These are phyloP conservation scores for Aphaenogaster rudis DNA, from an alignment of 1,140 invertebrate species.

Conservation along the genomic window DNA sequence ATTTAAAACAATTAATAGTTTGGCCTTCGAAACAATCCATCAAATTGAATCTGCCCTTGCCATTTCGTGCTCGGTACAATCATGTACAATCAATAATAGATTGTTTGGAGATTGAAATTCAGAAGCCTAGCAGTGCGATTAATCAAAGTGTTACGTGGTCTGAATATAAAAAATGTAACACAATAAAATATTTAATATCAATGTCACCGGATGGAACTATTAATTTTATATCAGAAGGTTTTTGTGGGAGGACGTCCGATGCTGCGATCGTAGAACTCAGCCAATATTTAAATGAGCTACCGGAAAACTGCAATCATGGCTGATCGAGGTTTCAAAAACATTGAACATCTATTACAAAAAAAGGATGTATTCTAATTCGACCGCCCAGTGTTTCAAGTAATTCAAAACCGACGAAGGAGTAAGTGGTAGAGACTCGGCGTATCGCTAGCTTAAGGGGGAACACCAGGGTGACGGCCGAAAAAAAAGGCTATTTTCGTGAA, in stretches of 20 bases:
- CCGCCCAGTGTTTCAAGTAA: not conserved
- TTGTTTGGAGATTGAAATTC: slow-evolving; percentile 8
- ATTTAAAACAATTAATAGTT: slow-evolving; percentile 12
- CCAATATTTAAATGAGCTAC: not conserved
- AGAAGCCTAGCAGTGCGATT: not conserved
- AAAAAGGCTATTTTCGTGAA: too few relatives aligned
- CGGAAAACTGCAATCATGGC: not conserved
- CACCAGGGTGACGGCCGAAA: too few relatives aligned
- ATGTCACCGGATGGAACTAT: not conserved
- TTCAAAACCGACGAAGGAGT: not conserved
- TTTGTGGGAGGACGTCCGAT: not conserved
- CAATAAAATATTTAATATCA: slow-evolving; percentile 9
- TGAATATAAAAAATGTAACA: slow-evolving; percentile 31
- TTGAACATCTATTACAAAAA: not conserved
- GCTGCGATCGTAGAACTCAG: not conserved
- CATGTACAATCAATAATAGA: not conserved
- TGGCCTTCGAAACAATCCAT: not conserved
- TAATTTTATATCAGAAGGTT: not conserved
- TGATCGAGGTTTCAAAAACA: slow-evolving; percentile 9
- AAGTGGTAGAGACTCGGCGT: not conserved
- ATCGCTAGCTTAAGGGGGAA: not conserved
- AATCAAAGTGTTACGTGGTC: slow-evolving; percentile 1
- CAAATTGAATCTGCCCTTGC: not conserved
- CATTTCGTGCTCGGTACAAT: not conserved
- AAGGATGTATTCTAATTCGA: not conserved